Evolutionary conservation across 2,888 invertebrate species (phyloP).

Genomic region (Dryobotodes eremita): DNA sequence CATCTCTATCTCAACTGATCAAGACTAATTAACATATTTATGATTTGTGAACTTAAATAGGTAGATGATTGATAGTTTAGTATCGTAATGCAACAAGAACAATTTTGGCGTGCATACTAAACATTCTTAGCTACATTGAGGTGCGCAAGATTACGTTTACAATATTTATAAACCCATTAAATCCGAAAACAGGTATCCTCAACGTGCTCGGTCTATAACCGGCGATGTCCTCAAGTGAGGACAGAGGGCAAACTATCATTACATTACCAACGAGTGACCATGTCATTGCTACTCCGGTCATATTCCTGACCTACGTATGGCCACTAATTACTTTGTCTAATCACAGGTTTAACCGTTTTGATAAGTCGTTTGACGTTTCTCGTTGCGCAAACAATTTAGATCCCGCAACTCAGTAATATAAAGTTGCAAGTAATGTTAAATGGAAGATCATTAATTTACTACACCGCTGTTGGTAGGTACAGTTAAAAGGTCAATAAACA

Average conservation of each 20-base stretch:
- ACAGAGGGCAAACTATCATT: conserved; percentile 60
- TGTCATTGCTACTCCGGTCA: conserved; percentile 58
- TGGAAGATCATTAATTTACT: conserved; percentile 43
- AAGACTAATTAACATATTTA: neutral
- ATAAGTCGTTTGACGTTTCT: no score
- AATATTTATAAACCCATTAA: conserved; percentile 48
- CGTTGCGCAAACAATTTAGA: conserved; percentile 29
- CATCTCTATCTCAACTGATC: no score
- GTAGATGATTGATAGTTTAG: no score
- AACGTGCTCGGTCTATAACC: conserved; percentile 58
- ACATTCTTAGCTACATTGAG: conserved; percentile 1
- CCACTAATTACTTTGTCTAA: conserved; percentile 42
- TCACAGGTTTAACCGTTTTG: conserved; percentile 7
- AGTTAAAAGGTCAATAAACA: conserved; percentile 42
- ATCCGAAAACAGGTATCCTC: conserved; percentile 37
- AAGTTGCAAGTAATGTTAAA: conserved; percentile 40
- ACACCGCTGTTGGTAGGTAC: conserved; percentile 15
- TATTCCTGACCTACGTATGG: conserved; percentile 44
- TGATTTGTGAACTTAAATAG: neutral
- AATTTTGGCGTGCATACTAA: neutral
- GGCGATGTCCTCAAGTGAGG: conserved; percentile 65
- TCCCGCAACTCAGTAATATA: conserved; percentile 9
- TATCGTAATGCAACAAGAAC: neutral
- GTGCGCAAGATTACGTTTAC: conserved; percentile 30
- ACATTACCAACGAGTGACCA: conserved; percentile 39